phyloP scores from a whole-genome alignment of 2,888 invertebrate species.

The Trichacis sp. region DNA sequence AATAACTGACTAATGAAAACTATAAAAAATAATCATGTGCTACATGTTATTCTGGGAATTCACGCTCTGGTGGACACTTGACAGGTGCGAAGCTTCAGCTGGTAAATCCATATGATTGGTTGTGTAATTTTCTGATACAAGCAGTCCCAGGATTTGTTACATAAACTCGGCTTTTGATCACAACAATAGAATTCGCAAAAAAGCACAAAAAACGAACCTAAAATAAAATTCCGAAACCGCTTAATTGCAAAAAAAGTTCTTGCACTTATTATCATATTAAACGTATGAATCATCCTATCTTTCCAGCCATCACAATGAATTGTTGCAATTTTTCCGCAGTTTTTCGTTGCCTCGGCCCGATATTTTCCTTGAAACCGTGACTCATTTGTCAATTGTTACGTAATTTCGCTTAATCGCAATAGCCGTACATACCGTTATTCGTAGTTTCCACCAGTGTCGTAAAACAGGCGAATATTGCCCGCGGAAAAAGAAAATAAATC shows the following conservation, averaged over 20 bases:
- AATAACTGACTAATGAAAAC: no score
- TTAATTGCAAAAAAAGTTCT: no score
- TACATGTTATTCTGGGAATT: slow-evolving; percentile 24
- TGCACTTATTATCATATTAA: no score
- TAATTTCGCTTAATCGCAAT: slow-evolving; percentile 28
- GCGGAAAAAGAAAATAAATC: slow-evolving; percentile 25
- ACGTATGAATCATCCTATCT: no score
- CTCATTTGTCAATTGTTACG: slow-evolving; percentile 18
- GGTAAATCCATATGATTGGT: background rate
- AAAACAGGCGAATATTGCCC: slow-evolving; percentile 20
- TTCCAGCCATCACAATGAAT: no score
- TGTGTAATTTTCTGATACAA: slow-evolving; percentile 1
- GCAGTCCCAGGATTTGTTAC: background rate
- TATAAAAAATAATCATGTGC: no score
- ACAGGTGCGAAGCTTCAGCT: slow-evolving; percentile 17
- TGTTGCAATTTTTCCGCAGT: no score
- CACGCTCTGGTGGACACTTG: slow-evolving; percentile 16
- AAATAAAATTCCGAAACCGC: no score
- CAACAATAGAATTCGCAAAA: background rate
- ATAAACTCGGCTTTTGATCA: background rate
- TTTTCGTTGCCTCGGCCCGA: background rate
- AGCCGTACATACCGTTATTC: slow-evolving; percentile 2
- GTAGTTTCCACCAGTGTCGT: slow-evolving; percentile 12
- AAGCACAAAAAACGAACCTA: background rate
- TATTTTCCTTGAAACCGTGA: slow-evolving; percentile 13